Evolutionary conservation across 2,888 invertebrate genomes (phyloP).

Genomic region (Icerya purchasi): DNA sequence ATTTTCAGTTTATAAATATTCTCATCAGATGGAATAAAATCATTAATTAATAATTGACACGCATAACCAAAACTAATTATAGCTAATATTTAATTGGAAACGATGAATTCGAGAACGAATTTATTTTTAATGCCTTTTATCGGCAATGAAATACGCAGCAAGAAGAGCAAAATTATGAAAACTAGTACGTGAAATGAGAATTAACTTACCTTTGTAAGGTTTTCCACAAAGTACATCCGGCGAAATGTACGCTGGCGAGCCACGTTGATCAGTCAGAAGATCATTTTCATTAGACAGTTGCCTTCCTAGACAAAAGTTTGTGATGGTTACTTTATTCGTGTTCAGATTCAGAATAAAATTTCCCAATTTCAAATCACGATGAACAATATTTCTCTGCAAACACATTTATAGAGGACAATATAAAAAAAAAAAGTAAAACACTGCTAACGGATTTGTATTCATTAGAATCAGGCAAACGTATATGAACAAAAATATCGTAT

Average conservation of each 20-base stretch:
- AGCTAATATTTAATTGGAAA: too few relatives aligned
- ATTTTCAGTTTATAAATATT: too few relatives aligned
- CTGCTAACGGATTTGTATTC: too few relatives aligned
- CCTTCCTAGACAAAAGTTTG: conserved; percentile 57
- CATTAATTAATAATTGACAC: too few relatives aligned
- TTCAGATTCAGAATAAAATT: conserved; percentile 51
- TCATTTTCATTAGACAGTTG: conserved; percentile 50
- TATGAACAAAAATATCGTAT: too few relatives aligned
- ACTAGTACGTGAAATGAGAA: background rate
- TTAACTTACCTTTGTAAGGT: conserved; percentile 38
- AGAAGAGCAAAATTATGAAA: background rate
- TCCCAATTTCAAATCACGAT: conserved; percentile 52
- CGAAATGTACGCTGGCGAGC: conserved; percentile 60
- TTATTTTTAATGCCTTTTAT: too few relatives aligned
- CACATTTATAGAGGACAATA: too few relatives aligned
- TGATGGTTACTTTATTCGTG: conserved; percentile 40
- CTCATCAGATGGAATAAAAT: too few relatives aligned
- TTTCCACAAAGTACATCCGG: conserved; percentile 56
- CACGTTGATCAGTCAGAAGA: conserved; percentile 48
- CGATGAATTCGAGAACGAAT: too few relatives aligned
- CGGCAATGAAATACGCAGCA: background rate
- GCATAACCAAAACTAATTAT: too few relatives aligned
- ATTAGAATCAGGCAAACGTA: too few relatives aligned
- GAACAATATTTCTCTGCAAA: conserved; percentile 51
- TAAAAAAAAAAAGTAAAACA: too few relatives aligned